Evolutionary conservation across 1,140 invertebrate species (phyloP).

Genomic region (Solen grandis): DNA sequence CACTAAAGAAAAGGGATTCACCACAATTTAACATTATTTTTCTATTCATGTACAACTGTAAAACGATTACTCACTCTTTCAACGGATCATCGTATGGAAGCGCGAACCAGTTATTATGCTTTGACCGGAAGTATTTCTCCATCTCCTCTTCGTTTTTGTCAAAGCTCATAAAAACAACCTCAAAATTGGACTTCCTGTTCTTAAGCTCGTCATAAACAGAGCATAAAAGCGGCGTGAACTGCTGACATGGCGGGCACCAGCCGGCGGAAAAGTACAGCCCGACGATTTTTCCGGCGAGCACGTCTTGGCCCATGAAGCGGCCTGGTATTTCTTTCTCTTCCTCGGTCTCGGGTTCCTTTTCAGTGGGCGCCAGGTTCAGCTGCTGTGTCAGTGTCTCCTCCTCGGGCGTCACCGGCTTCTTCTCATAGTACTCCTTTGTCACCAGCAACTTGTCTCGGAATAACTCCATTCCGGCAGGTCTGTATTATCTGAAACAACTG

Average conservation of each 20-base stretch:
- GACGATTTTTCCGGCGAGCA: slow-evolving; percentile 52
- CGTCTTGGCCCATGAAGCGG: slow-evolving; percentile 6
- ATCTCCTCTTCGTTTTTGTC: slow-evolving; percentile 86
- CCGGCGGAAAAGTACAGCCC: slow-evolving; percentile 82
- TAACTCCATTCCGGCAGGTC: too few relatives aligned
- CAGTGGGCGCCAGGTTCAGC: slow-evolving; percentile 10
- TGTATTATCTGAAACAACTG: too few relatives aligned
- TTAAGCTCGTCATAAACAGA: slow-evolving; percentile 83
- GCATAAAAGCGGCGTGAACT: slow-evolving; percentile 80
- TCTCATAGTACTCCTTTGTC: slow-evolving; percentile 47
- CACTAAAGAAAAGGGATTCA: too few relatives aligned
- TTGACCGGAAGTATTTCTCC: slow-evolving; percentile 84
- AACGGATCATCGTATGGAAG: slow-evolving; percentile 54
- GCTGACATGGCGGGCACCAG: slow-evolving; percentile 82
- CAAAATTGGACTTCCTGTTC: slow-evolving; percentile 84
- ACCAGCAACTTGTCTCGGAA: slow-evolving; percentile 33
- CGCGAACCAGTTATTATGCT: slow-evolving; percentile 63
- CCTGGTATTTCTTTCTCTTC: slow-evolving; percentile 31
- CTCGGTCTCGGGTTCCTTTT: slow-evolving; percentile 22
- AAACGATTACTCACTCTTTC: slow-evolving; percentile 28
- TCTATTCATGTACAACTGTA: too few relatives aligned
- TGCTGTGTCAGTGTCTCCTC: slow-evolving; percentile 45
- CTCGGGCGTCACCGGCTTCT: slow-evolving; percentile 21
- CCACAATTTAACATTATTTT: too few relatives aligned
- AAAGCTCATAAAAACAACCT: slow-evolving; percentile 86